Base-by-base conservation (phyloP, 2,113 vertebrate species). In the Peromyscus polionotus region DNA sequence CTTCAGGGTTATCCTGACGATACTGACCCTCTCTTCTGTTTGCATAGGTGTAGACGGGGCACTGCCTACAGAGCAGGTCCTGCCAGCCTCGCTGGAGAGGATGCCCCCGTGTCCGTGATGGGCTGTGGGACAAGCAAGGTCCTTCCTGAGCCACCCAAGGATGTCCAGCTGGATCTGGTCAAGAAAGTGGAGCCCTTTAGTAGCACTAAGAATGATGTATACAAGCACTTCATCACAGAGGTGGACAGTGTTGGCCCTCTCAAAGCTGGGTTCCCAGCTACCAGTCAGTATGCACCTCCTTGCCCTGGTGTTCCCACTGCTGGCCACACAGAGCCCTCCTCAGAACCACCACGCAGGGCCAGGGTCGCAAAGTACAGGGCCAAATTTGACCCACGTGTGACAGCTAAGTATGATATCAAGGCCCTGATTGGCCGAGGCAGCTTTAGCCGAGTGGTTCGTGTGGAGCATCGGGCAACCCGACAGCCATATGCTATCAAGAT, bases 41-140 rank as follows among this genome's bases (percentile, higher is more conserved):
- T 94, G 48, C n/a, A 0, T 93, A 99, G 98, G 98, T 98, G 94
- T 98, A 97, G 36, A 95, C 39, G 93, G 76, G 98, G 96, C 96
- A 11, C 96, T 97, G 96, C 93, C 95, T 89, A 33, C 0, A 91
- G 26, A 95, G 98, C 97, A 98, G 98, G 98, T 98, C 98, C 98
- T 98, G 97, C 97, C 96, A 98, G 0, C 97, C 95, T 98, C 95
- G 51, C 96, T 98, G 98, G 99, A 99, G 99, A 99, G 98, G 98
- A 99, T 99, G 99, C 98, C 98, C 99, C 98, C 98, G 98, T 94
- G 98, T 99, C 99, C 99, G 99, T 99, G 99, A 99, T 99, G 99
- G 99, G 99, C 99, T 99, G 99, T 99, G 99, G 99, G 99, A 99
- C 99, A 98, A 99, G 99, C 98, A 99, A 99, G 98, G 99, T 99